Percentiles rank a stretch among this genome's conserved stretches.
Evolutionary conservation across 2,797 vertebrate species (phyloP).

Genomic region (Pteropus rufus): DNA sequence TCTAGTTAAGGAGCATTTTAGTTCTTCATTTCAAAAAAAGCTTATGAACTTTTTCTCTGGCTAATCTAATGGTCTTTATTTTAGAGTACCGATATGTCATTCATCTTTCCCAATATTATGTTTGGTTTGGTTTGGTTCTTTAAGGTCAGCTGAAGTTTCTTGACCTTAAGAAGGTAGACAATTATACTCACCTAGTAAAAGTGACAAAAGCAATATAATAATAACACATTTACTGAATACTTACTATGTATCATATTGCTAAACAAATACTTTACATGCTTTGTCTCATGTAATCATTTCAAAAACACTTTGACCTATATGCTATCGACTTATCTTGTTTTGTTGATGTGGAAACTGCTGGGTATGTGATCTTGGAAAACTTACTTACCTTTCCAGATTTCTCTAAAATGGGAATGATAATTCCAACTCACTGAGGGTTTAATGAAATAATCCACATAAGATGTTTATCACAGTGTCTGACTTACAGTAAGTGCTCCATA

Average conservation of each 20-base stretch:
- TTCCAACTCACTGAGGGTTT: neutral
- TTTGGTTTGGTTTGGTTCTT: neutral
- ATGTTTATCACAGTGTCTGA: neutral
- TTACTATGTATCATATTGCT: neutral
- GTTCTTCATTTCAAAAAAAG: neutral
- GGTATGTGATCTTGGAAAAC: neutral
- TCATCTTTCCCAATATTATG: neutral
- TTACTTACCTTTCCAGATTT: neutral
- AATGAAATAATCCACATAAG: neutral
- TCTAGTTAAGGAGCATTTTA: neutral
- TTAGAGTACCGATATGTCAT: neutral
- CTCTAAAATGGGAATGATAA: neutral
- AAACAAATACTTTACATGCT: neutral
- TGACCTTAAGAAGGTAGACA: neutral
- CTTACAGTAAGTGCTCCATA: neutral
- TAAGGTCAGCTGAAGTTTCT: conserved; percentile 14
- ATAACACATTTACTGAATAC: neutral
- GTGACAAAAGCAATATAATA: conserved; percentile 14
- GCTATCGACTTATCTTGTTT: neutral
- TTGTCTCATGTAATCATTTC: neutral
- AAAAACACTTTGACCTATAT: neutral
- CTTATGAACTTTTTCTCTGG: neutral
- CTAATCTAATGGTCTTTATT: neutral
- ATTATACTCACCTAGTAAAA: neutral
- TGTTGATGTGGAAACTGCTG: neutral